Conservation (phyloP, 2,888 invertebrate species). For the Stramonita haemastoma region DNA sequence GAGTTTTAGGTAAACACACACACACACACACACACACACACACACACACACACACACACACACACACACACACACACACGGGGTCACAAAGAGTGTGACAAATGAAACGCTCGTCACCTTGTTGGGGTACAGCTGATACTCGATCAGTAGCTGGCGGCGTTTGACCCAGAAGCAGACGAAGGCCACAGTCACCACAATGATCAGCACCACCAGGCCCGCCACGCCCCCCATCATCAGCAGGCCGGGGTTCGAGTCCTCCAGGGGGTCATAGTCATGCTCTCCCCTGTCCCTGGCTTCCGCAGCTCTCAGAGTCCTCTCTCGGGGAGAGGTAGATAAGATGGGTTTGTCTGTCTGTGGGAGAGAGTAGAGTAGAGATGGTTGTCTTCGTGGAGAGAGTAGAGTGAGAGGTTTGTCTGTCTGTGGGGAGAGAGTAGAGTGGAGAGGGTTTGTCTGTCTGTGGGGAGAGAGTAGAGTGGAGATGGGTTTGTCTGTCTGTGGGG, state of each 20-base stretch:
- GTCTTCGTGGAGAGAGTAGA: neutral
- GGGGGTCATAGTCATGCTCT: neutral
- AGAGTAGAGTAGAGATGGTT: too few species aligned
- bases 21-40: neutral
- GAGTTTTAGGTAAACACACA: too few species aligned
- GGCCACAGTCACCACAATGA: conserved; percentile 42
- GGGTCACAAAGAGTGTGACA: neutral
- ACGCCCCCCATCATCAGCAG: conserved; percentile 53
- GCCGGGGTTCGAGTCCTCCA: neutral
- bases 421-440: too few species aligned
- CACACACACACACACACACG: neutral
- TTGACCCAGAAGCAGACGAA: conserved; percentile 30
- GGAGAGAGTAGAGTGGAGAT: too few species aligned
- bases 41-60: neutral
- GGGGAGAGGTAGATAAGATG: too few species aligned
- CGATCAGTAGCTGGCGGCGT: conserved; percentile 40
- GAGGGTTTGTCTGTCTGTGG: too few species aligned
- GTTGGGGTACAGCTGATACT: conserved; percentile 68
- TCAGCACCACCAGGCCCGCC: conserved; percentile 45
- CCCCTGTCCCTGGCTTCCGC: neutral
- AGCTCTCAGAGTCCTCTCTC: neutral
- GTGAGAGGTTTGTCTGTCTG: too few species aligned
- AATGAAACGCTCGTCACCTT: conserved; percentile 54
- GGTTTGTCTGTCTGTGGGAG: neutral
- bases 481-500: too few species aligned